These are phyloP conservation scores for Ostrea denselamellosa DNA, from an alignment of 1,140 invertebrate genomes.

Conservation along the genomic window DNA sequence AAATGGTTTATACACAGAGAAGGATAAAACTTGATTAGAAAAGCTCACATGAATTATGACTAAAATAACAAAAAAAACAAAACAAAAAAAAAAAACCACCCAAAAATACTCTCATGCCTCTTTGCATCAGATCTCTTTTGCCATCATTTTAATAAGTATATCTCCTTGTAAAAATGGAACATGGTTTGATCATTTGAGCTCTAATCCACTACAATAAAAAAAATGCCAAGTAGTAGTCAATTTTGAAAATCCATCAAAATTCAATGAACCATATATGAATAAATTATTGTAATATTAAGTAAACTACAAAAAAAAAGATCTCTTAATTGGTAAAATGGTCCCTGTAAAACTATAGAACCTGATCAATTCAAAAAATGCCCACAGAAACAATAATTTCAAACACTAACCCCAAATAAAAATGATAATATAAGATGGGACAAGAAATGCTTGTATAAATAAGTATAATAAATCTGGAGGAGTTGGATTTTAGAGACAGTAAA, in stretches of 20 bases:
- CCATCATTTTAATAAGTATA: neutral
- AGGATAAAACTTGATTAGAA: no score
- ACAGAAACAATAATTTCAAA: neutral
- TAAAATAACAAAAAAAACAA: no score
- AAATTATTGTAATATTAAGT: neutral
- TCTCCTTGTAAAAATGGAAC: neutral
- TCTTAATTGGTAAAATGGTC: neutral
- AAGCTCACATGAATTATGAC: no score
- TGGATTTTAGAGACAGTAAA: constrained; percentile 7
- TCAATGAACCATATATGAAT: neutral
- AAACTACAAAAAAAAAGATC: neutral
- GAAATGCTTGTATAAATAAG: neutral
- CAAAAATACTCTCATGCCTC: no score
- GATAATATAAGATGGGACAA: neutral
- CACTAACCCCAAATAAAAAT: neutral
- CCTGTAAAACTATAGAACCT: neutral
- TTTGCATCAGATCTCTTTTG: no score
- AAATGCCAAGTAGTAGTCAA: no score
- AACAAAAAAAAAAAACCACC: no score
- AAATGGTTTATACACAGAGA: no score
- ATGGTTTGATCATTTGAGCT: neutral
- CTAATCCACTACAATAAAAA: no score
- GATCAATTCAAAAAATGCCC: neutral
- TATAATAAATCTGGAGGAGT: neutral
- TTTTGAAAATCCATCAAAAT: no score